phyloP scores from a whole-genome alignment of 2,888 invertebrate species.

The Ormyrus rosae region DNA sequence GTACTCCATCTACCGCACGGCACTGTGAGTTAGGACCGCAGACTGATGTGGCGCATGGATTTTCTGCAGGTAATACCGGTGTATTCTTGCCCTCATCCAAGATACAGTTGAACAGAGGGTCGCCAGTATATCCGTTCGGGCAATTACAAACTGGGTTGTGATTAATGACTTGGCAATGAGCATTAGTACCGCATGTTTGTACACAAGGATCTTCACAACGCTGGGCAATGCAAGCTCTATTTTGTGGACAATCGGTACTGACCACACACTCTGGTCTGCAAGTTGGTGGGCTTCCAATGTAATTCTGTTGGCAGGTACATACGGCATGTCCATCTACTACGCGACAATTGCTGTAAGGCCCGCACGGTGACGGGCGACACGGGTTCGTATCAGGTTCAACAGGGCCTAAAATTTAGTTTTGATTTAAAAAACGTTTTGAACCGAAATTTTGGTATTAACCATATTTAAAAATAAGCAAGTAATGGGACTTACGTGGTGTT shows the following conservation, averaged over 20 bases:
- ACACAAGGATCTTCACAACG: slow-evolving; percentile 90
- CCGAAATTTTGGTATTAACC: not conserved
- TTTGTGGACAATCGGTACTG: slow-evolving; percentile 88
- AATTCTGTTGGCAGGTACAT: slow-evolving; percentile 87
- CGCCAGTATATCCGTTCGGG: slow-evolving; percentile 84
- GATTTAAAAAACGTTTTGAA: not conserved
- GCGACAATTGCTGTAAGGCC: slow-evolving; percentile 88
- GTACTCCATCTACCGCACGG: slow-evolving; percentile 84
- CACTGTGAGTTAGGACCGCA: slow-evolving; percentile 92
- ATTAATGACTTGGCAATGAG: slow-evolving; percentile 88
- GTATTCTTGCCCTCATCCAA: slow-evolving; percentile 10
- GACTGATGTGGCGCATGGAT: slow-evolving; percentile 89
- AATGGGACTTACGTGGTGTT: slow-evolving; percentile 60
- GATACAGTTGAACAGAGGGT: slow-evolving; percentile 87
- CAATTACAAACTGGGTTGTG: slow-evolving; percentile 93
- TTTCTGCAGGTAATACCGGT: slow-evolving; percentile 70
- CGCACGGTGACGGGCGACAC: slow-evolving; percentile 85
- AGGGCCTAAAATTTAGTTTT: slow-evolving; percentile 53
- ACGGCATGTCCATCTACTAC: slow-evolving; percentile 85
- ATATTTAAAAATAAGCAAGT: slow-evolving; percentile 2
- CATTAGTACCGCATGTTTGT: slow-evolving; percentile 89
- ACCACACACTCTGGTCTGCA: slow-evolving; percentile 90
- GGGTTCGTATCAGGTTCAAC: slow-evolving; percentile 74
- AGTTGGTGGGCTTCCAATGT: slow-evolving; percentile 86
- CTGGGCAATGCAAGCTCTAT: slow-evolving; percentile 87